Percentiles rank a stretch among this genome's conserved stretches.
Conservation (phyloP, 2,888 invertebrate species). For the Lasioglossum calceatum region DNA sequence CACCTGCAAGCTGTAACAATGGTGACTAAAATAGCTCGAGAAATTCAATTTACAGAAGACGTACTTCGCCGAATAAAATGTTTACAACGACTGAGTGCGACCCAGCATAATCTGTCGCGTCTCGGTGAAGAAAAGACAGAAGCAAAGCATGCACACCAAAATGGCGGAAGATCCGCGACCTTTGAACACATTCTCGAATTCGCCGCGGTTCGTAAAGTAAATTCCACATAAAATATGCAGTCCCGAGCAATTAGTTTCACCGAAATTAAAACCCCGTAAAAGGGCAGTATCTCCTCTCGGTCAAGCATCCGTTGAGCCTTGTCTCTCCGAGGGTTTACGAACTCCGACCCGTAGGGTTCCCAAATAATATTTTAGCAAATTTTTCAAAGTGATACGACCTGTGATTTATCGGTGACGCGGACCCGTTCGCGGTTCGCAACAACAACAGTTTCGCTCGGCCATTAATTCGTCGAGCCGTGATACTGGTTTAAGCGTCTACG, state of each 20-base stretch:
- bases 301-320: background rate
- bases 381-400: background rate
- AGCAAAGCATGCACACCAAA: no score
- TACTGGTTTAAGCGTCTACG: slow-evolving; percentile 48
- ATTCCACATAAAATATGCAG: slow-evolving; percentile 3
- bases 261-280: background rate
- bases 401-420: background rate
- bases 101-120: background rate
- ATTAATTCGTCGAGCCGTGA: slow-evolving; percentile 16
- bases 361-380: background rate
- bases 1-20: background rate
- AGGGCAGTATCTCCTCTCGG: background rate
- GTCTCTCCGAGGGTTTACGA: background rate
- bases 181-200: background rate
- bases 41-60: background rate
- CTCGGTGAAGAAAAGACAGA: background rate
- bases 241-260: background rate
- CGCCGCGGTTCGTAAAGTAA: background rate
- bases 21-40: background rate
- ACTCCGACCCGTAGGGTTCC: background rate
- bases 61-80: background rate
- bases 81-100: background rate
- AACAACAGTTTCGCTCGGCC: background rate
- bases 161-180: background rate
- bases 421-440: background rate